Conservation (phyloP, 2,113 vertebrate genomes). For the Platichthys stellatus region DNA sequence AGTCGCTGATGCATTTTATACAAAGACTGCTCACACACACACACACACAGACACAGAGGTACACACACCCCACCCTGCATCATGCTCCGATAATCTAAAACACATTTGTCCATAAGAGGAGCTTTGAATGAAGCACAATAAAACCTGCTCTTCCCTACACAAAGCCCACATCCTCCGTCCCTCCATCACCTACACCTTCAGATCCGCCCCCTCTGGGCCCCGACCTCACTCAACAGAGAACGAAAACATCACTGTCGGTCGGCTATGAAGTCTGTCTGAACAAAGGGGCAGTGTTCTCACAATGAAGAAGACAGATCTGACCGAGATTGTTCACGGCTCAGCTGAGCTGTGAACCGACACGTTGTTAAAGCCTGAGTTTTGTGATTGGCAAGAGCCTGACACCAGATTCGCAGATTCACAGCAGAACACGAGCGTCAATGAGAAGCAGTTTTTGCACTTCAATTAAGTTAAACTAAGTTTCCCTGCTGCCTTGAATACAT, state of each 20-base stretch:
- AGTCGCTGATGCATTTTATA: conserved; percentile 52
- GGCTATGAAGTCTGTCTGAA: conserved; percentile 49
- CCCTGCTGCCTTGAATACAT: background rate
- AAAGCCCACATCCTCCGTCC: conserved; percentile 19
- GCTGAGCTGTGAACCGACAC: conserved; percentile 15
- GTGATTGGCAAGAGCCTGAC: conserved; percentile 17
- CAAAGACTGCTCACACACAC: conserved; percentile 12
- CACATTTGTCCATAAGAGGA: conserved; percentile 65
- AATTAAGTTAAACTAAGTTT: background rate
- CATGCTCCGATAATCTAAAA: conserved; percentile 64
- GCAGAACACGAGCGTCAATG: too few relatives aligned
- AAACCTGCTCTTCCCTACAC: conserved; percentile 28
- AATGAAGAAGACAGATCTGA: conserved; percentile 43
- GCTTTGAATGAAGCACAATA: conserved; percentile 47
- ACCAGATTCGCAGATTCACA: conserved; percentile 4
- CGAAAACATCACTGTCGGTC: conserved; percentile 58
- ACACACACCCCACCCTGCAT: conserved; percentile 12
- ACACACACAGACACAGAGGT: conserved; percentile 2
- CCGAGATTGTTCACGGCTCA: conserved; percentile 43
- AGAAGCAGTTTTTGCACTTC: background rate
- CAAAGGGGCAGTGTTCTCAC: conserved; percentile 66
- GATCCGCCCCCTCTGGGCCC: conserved; percentile 21
- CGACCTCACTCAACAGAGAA: conserved; percentile 19
- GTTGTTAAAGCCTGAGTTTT: background rate
- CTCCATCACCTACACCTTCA: conserved; percentile 50